Evolutionary conservation across 1,140 invertebrate species (phyloP), one percentile per base, ranked within the genome.

Genomic region (Drosophila sproati): DNA sequence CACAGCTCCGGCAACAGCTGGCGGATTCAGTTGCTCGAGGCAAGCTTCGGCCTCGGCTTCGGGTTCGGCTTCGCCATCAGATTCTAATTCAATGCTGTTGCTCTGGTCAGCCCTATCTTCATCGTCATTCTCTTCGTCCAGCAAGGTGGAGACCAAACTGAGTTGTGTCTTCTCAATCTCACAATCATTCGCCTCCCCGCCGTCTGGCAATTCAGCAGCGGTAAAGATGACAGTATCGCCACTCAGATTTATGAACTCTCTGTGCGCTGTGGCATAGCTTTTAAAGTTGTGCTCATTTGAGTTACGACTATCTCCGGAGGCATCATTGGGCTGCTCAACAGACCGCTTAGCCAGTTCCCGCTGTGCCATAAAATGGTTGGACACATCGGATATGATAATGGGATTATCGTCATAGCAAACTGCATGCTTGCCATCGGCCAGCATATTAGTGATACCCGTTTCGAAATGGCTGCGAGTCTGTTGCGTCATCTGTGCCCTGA

Each of bases 361-460:
- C 8, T 79, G 77, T 1, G 54, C 45, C 5, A 55, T 50, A 45
- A 87, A 87, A 66, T 75, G 87, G 5, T 37, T 55, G 0, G 60
- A 77, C 4, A 88, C 83, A 73, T 87, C 83, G 0, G 83, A 88
- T 20, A 88, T 83, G 8, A 77, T 83, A 4, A 88, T 80, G 2
- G 73, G 60, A 4, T 80, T 83, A 5, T 80, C 77, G 5, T 80
- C 79, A 8, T 54, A 72, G 3, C 47, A 12, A 32, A 10, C n/a
- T 37, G 37, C 5, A 8, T 31, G 6, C 6, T 52, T 60, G 2
- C 31, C 37, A 7, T 78, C 20, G 1, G 20, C 68, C 39, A 59
- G 59, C 3, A 59, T 5, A 12, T n/a, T 8, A 7, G 35, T n/a
- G 39, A 48, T 34, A 4, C 51, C 37, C 5, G 10, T 37, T 10